Percentiles rank a stretch among this genome's conserved stretches.
phyloP scores from a whole-genome alignment of 2,888 invertebrate species.

The Melinaea menophilus region DNA sequence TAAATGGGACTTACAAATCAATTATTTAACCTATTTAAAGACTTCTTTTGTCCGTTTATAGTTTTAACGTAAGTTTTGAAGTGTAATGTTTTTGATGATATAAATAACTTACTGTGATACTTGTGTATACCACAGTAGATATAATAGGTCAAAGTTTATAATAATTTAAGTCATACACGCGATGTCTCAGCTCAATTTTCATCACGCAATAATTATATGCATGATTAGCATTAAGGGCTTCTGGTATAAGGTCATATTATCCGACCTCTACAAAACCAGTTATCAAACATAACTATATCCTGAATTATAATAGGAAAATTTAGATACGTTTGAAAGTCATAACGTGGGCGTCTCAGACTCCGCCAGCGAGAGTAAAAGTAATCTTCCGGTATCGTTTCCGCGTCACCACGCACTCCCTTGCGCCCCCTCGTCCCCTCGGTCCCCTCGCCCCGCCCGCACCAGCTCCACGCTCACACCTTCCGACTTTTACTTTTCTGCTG shows the following conservation, averaged over 20 bases:
- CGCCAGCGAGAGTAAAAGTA: slow-evolving; percentile 65
- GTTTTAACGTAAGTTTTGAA: background rate
- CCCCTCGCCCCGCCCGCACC: slow-evolving; percentile 17
- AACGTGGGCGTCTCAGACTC: slow-evolving; percentile 13
- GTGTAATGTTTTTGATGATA: background rate
- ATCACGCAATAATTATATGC: slow-evolving; percentile 1
- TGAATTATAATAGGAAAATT: slow-evolving; percentile 17
- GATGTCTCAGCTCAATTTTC: background rate
- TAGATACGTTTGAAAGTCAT: slow-evolving; percentile 13
- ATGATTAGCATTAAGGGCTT: slow-evolving; percentile 12
- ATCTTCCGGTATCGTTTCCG: slow-evolving; percentile 63
- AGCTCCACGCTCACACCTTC: slow-evolving; percentile 41
- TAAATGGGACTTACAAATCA: background rate
- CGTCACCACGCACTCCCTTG: slow-evolving; percentile 34
- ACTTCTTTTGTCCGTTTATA: background rate
- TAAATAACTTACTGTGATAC: no score
- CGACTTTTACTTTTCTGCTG: slow-evolving; percentile 69
- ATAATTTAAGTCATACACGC: background rate
- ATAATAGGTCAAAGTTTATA: slow-evolving; percentile 1
- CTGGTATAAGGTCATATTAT: background rate
- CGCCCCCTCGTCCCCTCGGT: slow-evolving; percentile 24
- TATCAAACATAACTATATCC: slow-evolving; percentile 6
- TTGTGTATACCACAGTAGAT: background rate
- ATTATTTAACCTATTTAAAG: no score
- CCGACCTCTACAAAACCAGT: background rate